Conservation (phyloP, 2,113 vertebrate genomes). For the Macheiramphus alcinus region DNA sequence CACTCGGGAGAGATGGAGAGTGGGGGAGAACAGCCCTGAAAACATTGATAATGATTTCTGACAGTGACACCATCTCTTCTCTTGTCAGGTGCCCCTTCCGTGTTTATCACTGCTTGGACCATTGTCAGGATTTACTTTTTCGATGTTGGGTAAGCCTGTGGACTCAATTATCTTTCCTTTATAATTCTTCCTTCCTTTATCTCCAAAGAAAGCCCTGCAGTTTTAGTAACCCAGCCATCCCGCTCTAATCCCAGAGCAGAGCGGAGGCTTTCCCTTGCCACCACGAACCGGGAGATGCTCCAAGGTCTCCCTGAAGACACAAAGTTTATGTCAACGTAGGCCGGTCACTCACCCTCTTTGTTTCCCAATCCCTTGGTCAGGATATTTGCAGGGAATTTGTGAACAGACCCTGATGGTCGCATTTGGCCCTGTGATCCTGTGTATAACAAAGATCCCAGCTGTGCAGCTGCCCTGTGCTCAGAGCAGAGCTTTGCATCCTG, state of each 20-base stretch:
- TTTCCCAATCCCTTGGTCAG: background rate
- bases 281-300: fast-evolving
- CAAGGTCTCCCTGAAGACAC: background rate
- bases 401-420: background rate
- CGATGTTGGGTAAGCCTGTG: slow-evolving; percentile 80
- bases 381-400: background rate
- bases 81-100: slow-evolving; percentile 81
- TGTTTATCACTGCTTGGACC: slow-evolving; percentile 89
- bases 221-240: background rate
- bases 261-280: background rate
- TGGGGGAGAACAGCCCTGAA: background rate
- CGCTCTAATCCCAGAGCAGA: background rate
- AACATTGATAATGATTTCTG: background rate
- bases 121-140: slow-evolving; percentile 81
- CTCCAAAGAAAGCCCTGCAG: background rate
- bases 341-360: background rate
- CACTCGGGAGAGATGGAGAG: background rate
- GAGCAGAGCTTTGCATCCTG: background rate
- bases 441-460: background rate
- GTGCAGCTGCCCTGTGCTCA: background rate
- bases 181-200: background rate
- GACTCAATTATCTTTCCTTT: background rate
- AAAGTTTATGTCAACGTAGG: fast-evolving
- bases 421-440: background rate
- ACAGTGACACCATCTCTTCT: background rate